Evolutionary conservation across 2,888 invertebrate species (phyloP).

Genomic region (Cotesia congregata): DNA sequence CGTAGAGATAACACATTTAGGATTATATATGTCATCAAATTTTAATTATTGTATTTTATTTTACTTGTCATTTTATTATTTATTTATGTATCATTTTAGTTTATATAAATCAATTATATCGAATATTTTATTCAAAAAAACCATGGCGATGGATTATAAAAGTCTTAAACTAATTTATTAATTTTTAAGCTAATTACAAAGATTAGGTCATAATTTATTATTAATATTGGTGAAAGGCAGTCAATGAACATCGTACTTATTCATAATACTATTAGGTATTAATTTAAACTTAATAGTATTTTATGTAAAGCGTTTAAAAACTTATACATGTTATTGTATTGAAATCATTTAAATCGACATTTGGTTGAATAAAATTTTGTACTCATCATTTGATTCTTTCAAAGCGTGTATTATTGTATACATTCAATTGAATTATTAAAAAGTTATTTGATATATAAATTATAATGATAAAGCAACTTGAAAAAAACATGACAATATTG

Average conservation of each 20-base stretch:
- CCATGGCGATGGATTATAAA: not conserved
- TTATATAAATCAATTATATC: not conserved
- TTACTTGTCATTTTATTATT: not conserved
- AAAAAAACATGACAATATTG: not conserved
- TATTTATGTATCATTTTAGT: slow-evolving; percentile 4
- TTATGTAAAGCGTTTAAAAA: not conserved
- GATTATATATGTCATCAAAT: not conserved
- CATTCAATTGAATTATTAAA: too few relatives aligned
- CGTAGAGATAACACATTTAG: not conserved
- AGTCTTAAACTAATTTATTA: not conserved
- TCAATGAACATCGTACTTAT: slow-evolving; percentile 1
- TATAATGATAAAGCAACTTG: too few relatives aligned
- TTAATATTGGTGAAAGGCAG: not conserved
- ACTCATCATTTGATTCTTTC: not conserved
- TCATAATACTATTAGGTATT: not conserved
- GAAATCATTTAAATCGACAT: not conserved
- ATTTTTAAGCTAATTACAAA: not conserved
- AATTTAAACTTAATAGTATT: not conserved
- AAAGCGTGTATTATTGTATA: too few relatives aligned
- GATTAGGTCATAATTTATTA: not conserved
- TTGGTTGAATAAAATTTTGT: not conserved
- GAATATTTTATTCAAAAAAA: not conserved
- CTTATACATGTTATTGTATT: not conserved
- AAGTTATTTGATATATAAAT: too few relatives aligned
- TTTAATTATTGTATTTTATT: not conserved